Evolutionary conservation across 2,113 vertebrate genomes (phyloP).

Genomic region (Delphinus delphis): DNA sequence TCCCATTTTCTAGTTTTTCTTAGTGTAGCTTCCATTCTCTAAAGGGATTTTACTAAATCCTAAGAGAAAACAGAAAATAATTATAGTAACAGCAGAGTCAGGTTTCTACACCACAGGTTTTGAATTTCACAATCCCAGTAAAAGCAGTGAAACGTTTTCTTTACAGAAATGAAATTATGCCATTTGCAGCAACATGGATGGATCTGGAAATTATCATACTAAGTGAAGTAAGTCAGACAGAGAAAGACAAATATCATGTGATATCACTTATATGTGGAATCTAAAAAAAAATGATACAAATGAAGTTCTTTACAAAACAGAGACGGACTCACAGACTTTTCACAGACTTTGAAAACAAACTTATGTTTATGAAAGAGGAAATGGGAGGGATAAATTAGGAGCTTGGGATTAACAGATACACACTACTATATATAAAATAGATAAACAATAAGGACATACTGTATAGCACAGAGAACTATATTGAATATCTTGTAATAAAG

Average conservation of each 20-base stretch:
- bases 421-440: not conserved
- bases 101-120: slow-evolving; percentile 16
- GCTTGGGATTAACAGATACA: not conserved
- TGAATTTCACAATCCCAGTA: not conserved
- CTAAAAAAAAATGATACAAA: not conserved
- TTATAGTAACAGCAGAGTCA: not conserved
- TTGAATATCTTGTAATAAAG: not conserved
- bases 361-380: not conserved
- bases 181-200: not conserved
- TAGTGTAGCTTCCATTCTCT: not conserved
- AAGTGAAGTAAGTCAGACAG: not conserved
- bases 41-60: slow-evolving; percentile 39
- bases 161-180: not conserved
- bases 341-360: not conserved
- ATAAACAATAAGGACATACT: not conserved
- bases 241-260: not conserved
- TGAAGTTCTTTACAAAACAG: not conserved
- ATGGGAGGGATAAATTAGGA: not conserved
- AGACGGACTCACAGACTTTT: not conserved
- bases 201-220: not conserved
- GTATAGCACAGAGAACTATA: not conserved
- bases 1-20: slow-evolving; percentile 34
- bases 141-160: slow-evolving; percentile 27
- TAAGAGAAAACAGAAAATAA: slow-evolving; percentile 52
- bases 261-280: not conserved